Conservation (phyloP, 2,797 vertebrate species). For the Ambastaia sidthimunki region DNA sequence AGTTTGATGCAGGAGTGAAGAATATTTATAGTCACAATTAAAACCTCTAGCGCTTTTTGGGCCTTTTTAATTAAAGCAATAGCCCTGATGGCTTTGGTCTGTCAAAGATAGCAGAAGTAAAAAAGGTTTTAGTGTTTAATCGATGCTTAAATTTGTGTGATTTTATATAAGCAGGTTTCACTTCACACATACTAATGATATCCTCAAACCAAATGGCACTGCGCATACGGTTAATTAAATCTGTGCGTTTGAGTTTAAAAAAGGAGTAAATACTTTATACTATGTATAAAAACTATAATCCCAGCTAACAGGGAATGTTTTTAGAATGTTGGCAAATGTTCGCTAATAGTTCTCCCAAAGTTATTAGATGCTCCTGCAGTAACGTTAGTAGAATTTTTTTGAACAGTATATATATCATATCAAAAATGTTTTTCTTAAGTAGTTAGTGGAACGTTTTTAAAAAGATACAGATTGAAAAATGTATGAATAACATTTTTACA, state of each 20-base stretch:
- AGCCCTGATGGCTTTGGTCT: conserved; percentile 45
- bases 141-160: conserved; percentile 80
- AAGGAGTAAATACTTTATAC: not conserved
- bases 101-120: conserved; percentile 54
- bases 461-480: no score
- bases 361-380: no score
- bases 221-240: not conserved
- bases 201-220: conserved; percentile 45
- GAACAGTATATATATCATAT: no score
- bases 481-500: no score
- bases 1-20: not conserved
- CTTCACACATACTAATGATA: conserved; percentile 60
- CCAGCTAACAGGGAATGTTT: no score
- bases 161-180: conserved; percentile 74
- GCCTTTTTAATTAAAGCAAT: conserved; percentile 43
- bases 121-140: conserved; percentile 80
- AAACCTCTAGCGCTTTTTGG: conserved; percentile 40
- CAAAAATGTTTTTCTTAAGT: no score
- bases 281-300: no score
- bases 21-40: conserved; percentile 45
- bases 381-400: no score
- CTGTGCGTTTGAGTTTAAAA: not conserved
- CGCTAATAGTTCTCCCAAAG: no score
- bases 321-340: no score
- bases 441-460: no score